phyloP scores from a whole-genome alignment of 2,113 vertebrate species.

The Chloropsis hardwickii region DNA sequence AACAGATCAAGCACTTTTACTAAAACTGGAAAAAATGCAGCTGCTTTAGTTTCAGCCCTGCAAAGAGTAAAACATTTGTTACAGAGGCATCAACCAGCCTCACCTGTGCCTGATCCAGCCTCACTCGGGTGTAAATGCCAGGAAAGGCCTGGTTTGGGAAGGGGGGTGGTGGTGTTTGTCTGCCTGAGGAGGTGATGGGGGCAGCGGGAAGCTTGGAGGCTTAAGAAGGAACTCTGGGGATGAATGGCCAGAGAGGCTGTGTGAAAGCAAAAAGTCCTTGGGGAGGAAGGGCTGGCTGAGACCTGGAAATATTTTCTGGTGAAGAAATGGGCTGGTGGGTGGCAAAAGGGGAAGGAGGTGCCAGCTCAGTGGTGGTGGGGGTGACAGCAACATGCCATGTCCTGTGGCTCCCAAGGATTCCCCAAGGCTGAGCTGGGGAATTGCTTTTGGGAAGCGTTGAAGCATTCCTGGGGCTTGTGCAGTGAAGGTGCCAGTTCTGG shows the following conservation, averaged over 20 bases:
- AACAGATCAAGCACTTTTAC: not conserved
- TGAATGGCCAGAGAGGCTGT: fast-evolving
- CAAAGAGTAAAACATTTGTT: not conserved
- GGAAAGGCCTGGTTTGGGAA: not conserved
- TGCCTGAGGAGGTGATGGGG: not conserved
- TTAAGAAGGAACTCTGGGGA: not conserved
- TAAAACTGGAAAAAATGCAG: not conserved
- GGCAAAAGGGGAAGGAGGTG: not conserved
- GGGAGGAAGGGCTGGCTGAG: not conserved
- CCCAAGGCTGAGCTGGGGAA: not conserved
- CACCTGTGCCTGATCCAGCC: not conserved
- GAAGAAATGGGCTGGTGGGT: not conserved
- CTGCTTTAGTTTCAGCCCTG: not conserved
- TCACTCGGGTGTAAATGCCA: not conserved
- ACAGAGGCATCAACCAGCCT: not conserved
- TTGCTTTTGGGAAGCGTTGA: not conserved
- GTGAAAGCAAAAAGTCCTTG: not conserved
- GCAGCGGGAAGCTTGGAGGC: not conserved
- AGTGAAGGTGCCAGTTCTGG: not conserved
- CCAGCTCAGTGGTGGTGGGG: fast-evolving
- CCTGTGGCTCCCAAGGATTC: not conserved
- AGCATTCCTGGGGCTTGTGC: fast-evolving
- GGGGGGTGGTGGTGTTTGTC: not conserved
- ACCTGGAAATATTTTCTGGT: not conserved
- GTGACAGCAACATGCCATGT: not conserved